A percentile compares a stretch with the other conserved stretches of the same genome.
These are phyloP conservation scores for Achroia grisella DNA, from an alignment of 1,140 invertebrate species.

Conservation along the genomic window DNA sequence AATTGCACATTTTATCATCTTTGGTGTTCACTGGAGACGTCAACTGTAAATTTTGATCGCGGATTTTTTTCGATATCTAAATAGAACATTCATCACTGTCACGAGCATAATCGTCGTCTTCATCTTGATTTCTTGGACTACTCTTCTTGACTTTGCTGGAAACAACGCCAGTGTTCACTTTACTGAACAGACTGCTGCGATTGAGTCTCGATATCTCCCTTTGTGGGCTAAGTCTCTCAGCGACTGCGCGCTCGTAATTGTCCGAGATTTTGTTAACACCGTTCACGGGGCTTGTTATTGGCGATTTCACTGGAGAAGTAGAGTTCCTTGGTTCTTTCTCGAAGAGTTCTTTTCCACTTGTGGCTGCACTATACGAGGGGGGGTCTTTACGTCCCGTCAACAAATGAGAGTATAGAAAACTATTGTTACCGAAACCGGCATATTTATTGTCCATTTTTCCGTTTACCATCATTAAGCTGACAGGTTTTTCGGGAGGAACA, in stretches of 20 bases:
- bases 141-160: conserved; percentile 48
- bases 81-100: conserved; percentile 77
- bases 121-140: conserved; percentile 46
- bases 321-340: conserved; percentile 38
- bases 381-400: conserved; percentile 54
- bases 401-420: conserved; percentile 68
- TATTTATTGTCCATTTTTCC: conserved; percentile 60
- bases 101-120: conserved; percentile 73
- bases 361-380: conserved; percentile 54
- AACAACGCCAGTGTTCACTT: conserved; percentile 60
- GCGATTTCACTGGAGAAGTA: conserved; percentile 38
- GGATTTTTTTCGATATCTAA: conserved; percentile 24
- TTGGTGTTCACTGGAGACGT: conserved; percentile 39
- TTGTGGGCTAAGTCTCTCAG: conserved; percentile 54
- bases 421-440: conserved; percentile 55
- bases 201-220: conserved; percentile 49
- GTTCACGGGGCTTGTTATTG: conserved; percentile 56
- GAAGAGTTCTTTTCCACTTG: conserved; percentile 32
- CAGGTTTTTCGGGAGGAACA: conserved; percentile 58
- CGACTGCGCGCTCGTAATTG: conserved; percentile 64
- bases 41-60: too few relatives aligned
- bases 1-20: conserved; percentile 41
- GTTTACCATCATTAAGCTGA: conserved; percentile 65
- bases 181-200: conserved; percentile 61
- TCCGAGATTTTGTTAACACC: conserved; percentile 70